Percentiles rank a stretch among this genome's conserved stretches.
Conservation (phyloP, 1,140 invertebrate genomes). For the Temnothorax longispinosus region DNA sequence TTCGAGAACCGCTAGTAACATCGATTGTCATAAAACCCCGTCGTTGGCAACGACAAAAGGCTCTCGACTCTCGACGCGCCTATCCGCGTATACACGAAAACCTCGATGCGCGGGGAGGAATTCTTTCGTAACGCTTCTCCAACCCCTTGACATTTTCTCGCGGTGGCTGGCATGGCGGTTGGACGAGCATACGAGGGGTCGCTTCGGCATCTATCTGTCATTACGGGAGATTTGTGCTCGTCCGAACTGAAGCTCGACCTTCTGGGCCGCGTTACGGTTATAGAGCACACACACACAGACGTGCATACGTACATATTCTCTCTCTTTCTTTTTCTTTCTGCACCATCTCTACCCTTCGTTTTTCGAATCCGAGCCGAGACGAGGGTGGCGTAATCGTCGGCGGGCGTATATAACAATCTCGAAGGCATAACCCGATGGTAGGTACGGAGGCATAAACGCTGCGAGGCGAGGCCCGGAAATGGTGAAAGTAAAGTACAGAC, state of each 20-base stretch:
- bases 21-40: conserved; percentile 17
- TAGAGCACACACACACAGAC: conserved; percentile 57
- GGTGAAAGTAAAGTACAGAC: conserved; percentile 72
- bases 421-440: conserved; percentile 70
- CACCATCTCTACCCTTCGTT: conserved; percentile 11
- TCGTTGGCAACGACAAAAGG: conserved; percentile 23
- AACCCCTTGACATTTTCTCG: conserved; percentile 70
- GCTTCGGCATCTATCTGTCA: conserved; percentile 79
- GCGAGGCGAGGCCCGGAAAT: conserved; percentile 72
- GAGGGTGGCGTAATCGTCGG: conserved; percentile 67
- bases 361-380: conserved; percentile 27
- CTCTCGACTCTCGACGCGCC: conserved; percentile 30
- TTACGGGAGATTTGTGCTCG: conserved; percentile 78
- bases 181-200: conserved; percentile 67
- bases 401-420: conserved; percentile 73
- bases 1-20: not conserved
- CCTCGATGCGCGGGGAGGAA: conserved; percentile 5
- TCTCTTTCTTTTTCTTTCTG: conserved; percentile 4
- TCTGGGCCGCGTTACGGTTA: conserved; percentile 79
- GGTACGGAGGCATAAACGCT: conserved; percentile 72
- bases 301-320: not conserved
- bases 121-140: conserved; percentile 63
- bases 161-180: conserved; percentile 55
- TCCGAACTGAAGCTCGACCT: conserved; percentile 73
- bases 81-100: conserved; percentile 25